Conservation (phyloP, 1,140 invertebrate species). For the Leucophenga varia region DNA sequence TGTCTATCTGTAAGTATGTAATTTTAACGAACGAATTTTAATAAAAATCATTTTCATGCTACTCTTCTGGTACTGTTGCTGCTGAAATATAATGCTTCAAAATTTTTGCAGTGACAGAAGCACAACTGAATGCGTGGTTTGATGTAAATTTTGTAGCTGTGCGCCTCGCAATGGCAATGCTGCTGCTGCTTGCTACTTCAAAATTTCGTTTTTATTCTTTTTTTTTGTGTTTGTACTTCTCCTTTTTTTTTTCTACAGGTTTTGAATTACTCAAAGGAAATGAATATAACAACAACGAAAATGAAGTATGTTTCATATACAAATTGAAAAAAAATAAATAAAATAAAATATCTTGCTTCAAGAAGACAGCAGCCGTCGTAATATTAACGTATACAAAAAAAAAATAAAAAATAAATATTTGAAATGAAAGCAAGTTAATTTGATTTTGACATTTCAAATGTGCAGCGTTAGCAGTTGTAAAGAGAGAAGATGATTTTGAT, state of each 20-base stretch:
- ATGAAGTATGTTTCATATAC: conserved; percentile 24
- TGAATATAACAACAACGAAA: conserved; percentile 41
- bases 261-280: conserved; percentile 42
- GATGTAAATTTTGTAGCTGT: too few species aligned
- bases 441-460: conserved; percentile 39
- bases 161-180: too few species aligned
- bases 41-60: conserved; percentile 24
- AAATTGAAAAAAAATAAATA: conserved; percentile 20
- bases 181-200: too few species aligned
- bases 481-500: too few species aligned
- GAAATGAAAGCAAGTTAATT: conserved; percentile 48
- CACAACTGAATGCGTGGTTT: too few species aligned
- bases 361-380: not conserved
- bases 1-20: conserved; percentile 12
- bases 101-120: too few species aligned
- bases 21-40: conserved; percentile 30
- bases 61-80: conserved; percentile 3
- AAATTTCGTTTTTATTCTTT: too few species aligned
- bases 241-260: conserved; percentile 13
- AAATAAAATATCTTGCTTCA: too few species aligned
- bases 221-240: not conserved
- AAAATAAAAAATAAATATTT: conserved; percentile 9
- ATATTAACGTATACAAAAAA: too few species aligned
- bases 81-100: conserved; percentile 23
- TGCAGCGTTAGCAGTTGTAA: too few species aligned